Conservation (phyloP, 2,797 vertebrate species). For the Sebastolobus alascanus region DNA sequence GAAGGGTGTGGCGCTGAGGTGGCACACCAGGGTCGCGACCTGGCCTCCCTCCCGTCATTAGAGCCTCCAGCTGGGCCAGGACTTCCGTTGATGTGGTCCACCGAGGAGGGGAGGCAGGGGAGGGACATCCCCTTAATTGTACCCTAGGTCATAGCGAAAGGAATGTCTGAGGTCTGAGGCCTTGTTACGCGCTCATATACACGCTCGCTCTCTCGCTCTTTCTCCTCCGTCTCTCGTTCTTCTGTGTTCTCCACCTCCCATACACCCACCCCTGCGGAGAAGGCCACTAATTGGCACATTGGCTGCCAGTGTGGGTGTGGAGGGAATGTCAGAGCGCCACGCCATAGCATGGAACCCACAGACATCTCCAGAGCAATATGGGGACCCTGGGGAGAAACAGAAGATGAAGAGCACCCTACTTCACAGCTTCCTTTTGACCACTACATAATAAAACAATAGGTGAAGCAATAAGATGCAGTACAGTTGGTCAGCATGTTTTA, state of each 20-base stretch:
- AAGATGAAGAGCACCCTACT: conserved; percentile 70
- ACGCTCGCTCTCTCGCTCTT: conserved; percentile 71
- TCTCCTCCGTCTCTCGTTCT: conserved; percentile 79
- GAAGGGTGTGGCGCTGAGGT: conserved; percentile 84
- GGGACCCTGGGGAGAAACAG: conserved; percentile 71
- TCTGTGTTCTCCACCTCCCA: conserved; percentile 82
- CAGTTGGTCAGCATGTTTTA: conserved; percentile 36
- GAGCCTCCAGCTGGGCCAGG: conserved; percentile 82
- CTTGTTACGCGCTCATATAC: conserved; percentile 78
- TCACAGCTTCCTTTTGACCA: conserved; percentile 70
- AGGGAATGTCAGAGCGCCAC: conserved; percentile 88
- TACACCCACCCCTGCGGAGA: conserved; percentile 85
- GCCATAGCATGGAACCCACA: conserved; percentile 83
- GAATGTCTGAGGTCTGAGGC: conserved; percentile 89
- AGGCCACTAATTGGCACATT: conserved; percentile 90
- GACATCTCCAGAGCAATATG: conserved; percentile 81
- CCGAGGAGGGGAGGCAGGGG: conserved; percentile 83
- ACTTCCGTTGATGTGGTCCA: conserved; percentile 86
- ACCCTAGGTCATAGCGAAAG: conserved; percentile 85
- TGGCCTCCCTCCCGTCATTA: conserved; percentile 85
- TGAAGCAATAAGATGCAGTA: conserved; percentile 41
- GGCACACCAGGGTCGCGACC: conserved; percentile 85
- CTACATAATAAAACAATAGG: conserved; percentile 49
- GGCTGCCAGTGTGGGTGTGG: conserved; percentile 88
- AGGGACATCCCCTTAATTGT: conserved; percentile 87